phyloP scores from a whole-genome alignment of 2,888 invertebrate species.

The Uropetala carovei region DNA sequence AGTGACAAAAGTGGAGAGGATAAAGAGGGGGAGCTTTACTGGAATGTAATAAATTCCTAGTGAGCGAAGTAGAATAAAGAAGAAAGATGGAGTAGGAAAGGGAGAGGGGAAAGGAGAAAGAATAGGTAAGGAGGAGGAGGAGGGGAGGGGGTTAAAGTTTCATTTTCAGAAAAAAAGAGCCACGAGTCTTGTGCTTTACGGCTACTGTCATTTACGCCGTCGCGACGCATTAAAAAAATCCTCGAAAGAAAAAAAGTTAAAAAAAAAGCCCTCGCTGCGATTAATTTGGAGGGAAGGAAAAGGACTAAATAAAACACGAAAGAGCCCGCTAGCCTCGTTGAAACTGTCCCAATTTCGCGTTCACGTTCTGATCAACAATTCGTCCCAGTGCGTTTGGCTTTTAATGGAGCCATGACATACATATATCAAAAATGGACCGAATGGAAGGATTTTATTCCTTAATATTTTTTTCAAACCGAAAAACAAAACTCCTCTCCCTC shows the following conservation, averaged over 20 bases:
- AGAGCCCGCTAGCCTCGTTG: background rate
- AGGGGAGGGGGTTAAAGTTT: background rate
- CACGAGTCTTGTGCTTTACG: background rate
- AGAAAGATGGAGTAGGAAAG: background rate
- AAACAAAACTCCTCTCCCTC: no score
- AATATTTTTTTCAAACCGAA: no score
- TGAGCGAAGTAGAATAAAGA: background rate
- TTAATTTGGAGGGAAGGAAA: background rate
- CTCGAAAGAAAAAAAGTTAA: background rate
- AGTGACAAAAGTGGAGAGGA: background rate
- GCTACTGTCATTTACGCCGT: conserved; percentile 29
- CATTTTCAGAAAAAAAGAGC: background rate
- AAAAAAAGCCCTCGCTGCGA: background rate
- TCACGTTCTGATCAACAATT: background rate
- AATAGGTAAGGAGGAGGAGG: background rate
- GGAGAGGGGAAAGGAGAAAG: background rate
- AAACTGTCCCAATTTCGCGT: conserved; percentile 8
- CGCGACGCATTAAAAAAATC: conserved; percentile 12
- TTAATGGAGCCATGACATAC: background rate
- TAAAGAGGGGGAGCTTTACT: background rate
- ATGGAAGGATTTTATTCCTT: background rate
- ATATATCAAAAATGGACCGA: background rate
- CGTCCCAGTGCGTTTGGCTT: background rate
- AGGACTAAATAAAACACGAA: background rate
- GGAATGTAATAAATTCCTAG: background rate